These are phyloP conservation scores for Drosophila eugracilis DNA, from an alignment of 1,140 invertebrate species.

Conservation along the genomic window DNA sequence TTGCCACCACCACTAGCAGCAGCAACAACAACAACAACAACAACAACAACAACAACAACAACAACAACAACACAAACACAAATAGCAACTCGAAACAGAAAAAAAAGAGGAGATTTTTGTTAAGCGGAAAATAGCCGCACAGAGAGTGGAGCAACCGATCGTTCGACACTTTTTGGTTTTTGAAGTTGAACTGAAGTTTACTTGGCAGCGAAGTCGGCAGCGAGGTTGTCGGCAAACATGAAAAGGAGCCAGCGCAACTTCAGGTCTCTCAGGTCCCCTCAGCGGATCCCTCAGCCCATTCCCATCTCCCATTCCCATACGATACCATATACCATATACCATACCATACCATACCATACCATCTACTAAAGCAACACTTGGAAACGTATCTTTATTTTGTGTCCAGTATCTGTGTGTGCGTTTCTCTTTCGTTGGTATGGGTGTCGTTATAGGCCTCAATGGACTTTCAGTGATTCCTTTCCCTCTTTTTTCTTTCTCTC, in stretches of 20 bases:
- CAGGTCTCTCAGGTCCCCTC: constrained; percentile 56
- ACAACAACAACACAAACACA: too few relatives aligned
- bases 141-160: constrained; percentile 64
- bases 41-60: too few relatives aligned
- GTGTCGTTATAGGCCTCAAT: constrained; percentile 79
- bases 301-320: constrained; percentile 6
- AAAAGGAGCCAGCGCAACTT: constrained; percentile 75
- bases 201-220: constrained; percentile 67
- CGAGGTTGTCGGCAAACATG: constrained; percentile 74
- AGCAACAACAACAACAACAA: too few relatives aligned
- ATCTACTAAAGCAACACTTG: constrained; percentile 69
- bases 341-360: constrained; percentile 11
- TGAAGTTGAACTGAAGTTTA: constrained; percentile 77
- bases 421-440: constrained; percentile 32
- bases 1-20: constrained; percentile 52
- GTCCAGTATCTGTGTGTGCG: constrained; percentile 48
- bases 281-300: constrained; percentile 17
- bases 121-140: constrained; percentile 79
- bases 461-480: constrained; percentile 76
- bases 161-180: constrained; percentile 79
- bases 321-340: constrained; percentile 2
- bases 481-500: constrained; percentile 24
- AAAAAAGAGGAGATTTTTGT: constrained; percentile 66
- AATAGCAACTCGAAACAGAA: constrained; percentile 18
- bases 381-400: constrained; percentile 81